phyloP scores from a whole-genome alignment of 2,797 vertebrate genomes.

The Pangasius larnaudii region DNA sequence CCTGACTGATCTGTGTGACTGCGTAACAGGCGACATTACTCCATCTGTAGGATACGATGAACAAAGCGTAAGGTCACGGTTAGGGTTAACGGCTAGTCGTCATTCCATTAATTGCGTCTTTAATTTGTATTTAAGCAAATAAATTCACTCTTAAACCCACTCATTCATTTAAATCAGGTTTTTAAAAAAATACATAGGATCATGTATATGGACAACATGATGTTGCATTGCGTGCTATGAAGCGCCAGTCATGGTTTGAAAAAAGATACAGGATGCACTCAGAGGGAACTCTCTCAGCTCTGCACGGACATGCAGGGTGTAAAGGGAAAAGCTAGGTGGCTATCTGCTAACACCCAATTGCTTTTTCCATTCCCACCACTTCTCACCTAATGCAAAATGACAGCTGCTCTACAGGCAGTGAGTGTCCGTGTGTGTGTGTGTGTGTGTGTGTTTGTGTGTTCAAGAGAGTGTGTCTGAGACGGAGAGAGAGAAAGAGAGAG shows the following conservation, averaged over 20 bases:
- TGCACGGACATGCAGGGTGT: constrained; percentile 39
- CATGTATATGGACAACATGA: too few relatives aligned
- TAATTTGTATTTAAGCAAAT: background rate
- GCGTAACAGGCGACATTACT: too few relatives aligned
- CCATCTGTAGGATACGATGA: background rate
- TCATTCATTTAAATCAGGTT: background rate
- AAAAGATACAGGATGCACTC: background rate
- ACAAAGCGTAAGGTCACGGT: background rate
- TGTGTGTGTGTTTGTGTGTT: constrained; percentile 45
- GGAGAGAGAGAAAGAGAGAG: background rate
- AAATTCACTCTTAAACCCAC: background rate
- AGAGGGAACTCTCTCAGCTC: constrained; percentile 43
- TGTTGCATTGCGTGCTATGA: background rate
- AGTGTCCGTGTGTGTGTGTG: constrained; percentile 47
- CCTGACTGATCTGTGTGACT: background rate
- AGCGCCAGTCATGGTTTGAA: background rate
- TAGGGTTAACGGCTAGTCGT: background rate
- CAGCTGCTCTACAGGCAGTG: constrained; percentile 62
- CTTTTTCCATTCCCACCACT: constrained; percentile 61
- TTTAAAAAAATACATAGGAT: background rate
- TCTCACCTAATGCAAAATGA: constrained; percentile 63
- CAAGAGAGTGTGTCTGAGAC: background rate
- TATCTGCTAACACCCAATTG: constrained; percentile 57
- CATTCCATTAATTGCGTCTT: background rate
- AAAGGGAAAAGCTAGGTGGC: constrained; percentile 50